Conservation (phyloP, 2,888 invertebrate genomes). For the Sinhomidia bicolor region DNA sequence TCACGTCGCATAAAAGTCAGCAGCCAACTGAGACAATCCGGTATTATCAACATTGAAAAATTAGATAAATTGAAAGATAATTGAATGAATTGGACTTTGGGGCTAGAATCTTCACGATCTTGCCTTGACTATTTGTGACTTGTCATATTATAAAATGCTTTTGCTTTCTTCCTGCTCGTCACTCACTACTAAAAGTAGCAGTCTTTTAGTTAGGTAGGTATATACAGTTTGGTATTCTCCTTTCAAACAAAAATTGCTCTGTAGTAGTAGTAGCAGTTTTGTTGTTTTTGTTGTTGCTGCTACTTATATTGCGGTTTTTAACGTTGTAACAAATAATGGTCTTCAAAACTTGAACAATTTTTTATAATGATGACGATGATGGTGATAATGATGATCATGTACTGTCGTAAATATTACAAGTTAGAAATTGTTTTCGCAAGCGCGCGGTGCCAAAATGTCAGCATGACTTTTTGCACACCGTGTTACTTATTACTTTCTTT, state of each 20-base stretch:
- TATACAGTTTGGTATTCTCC: neutral
- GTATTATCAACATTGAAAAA: slow-evolving; percentile 33
- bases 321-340: neutral
- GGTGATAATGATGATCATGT: slow-evolving; percentile 29
- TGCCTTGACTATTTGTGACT: slow-evolving; percentile 42
- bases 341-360: slow-evolving; percentile 31
- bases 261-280: no score
- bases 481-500: slow-evolving; percentile 41
- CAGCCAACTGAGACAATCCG: slow-evolving; percentile 14
- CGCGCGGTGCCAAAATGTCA: slow-evolving; percentile 52
- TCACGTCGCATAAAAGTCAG: neutral
- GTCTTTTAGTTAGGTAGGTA: no score
- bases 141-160: slow-evolving; percentile 58
- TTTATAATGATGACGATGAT: slow-evolving; percentile 41
- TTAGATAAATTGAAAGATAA: slow-evolving; percentile 69
- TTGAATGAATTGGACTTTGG: slow-evolving; percentile 59
- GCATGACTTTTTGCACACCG: slow-evolving; percentile 36
- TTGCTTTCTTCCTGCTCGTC: slow-evolving; percentile 47
- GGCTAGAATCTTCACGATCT: slow-evolving; percentile 64
- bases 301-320: neutral
- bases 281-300: neutral
- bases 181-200: no score
- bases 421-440: slow-evolving; percentile 42
- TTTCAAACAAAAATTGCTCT: no score
- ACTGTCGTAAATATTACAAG: slow-evolving; percentile 42